Base-by-base conservation (phyloP, 2,888 invertebrate species). In the Agrochola litura region DNA sequence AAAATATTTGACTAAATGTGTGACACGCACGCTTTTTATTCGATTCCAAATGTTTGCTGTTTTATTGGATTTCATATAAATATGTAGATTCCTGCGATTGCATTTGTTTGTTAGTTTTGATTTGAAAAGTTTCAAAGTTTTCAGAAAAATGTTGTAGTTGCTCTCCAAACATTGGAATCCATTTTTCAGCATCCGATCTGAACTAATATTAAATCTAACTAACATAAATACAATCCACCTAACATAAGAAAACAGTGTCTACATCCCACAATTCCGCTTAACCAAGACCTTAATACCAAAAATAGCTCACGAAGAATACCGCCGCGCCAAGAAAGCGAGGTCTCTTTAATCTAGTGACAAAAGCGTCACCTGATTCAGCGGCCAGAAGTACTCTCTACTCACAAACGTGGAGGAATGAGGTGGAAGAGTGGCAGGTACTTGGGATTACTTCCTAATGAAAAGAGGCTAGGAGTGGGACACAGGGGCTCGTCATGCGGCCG, bases 401-500 rank as follows among this genome's bases (percentile, higher is more conserved):
- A 94, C 95, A 95, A 95, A 94, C 95, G 93, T 92, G 93, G 92
- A 96, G 95, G 95, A 96, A 96, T 96, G 96, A 95, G 95, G 94
- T 95, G 95, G 94, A 95, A 95, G 95, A 95, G 95, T 94, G 94
- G 94, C 94, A 93, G 93, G 94, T 92, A 94, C 96, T 96, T 96
- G 93, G 95, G 96, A 96, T 96, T 96, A 96, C 96, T 96, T 96
- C 96, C 96, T 96, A 96, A 96, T 96, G 96, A 96, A 96, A 96
- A 96, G 96, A 96, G 95, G 93, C 91, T 92, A 93, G 92, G 93
- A 95, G 95, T 95, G 94, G 93, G 93, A 91, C 92, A 91, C 93
- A 94, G 95, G 90, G 91, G 92, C 93, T 95, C 92, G 94, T 95
- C 94, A 93, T 94, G 94, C 93, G 93, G 95, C 90, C 94, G 95